Evolutionary conservation across 2,113 vertebrate genomes (phyloP).

Genomic region (Clupea harengus): DNA sequence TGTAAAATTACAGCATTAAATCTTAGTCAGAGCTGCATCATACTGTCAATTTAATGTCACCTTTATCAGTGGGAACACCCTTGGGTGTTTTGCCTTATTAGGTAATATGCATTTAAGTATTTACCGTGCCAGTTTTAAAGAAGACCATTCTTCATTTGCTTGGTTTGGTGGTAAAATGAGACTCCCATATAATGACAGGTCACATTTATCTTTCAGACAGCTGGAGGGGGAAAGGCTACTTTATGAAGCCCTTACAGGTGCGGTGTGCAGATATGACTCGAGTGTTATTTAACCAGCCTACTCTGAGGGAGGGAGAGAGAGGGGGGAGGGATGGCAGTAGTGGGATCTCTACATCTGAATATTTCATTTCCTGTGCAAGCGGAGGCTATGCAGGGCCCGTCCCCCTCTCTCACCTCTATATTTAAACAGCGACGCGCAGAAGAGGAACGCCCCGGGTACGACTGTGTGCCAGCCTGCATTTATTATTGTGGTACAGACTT

Average conservation of each 20-base stretch:
- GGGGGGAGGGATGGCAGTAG: background rate
- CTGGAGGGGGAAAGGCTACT: background rate
- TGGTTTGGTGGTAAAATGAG: background rate
- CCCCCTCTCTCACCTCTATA: constrained; percentile 18
- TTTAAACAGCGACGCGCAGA: background rate
- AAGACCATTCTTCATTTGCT: background rate
- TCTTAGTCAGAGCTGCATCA: background rate
- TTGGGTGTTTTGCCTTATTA: background rate
- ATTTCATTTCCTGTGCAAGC: constrained; percentile 37
- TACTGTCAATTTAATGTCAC: background rate
- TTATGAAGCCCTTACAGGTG: background rate
- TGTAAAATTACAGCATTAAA: background rate
- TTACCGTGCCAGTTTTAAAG: background rate
- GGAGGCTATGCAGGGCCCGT: constrained; percentile 45
- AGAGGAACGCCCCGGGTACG: background rate
- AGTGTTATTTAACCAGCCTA: background rate
- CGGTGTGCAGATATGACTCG: background rate
- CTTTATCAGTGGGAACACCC: background rate
- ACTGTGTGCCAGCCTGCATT: background rate
- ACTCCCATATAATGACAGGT: background rate
- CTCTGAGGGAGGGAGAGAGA: constrained; percentile 36
- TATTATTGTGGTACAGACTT: background rate
- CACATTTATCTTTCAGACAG: background rate
- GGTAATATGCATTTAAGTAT: background rate
- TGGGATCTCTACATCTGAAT: constrained; percentile 28